These are phyloP conservation scores for Haplotaxodon microlepis DNA, from an alignment of 2,113 vertebrate species.

Conservation along the genomic window DNA sequence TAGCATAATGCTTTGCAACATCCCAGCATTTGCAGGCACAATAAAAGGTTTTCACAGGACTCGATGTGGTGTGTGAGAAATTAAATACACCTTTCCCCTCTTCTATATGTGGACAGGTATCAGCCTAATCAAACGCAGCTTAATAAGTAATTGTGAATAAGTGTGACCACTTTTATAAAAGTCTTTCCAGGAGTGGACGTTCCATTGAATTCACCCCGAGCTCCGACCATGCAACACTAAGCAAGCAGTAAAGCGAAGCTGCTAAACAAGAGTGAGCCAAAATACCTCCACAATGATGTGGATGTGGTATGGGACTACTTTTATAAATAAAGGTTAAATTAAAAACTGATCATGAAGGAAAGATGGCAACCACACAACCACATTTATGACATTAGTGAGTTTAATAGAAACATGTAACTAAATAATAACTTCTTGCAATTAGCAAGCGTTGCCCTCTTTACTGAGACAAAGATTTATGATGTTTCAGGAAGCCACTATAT, in stretches of 20 bases:
- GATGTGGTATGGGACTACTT: not conserved
- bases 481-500: not conserved
- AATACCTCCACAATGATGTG: not conserved
- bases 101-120: not conserved
- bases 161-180: fast-evolving
- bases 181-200: not conserved
- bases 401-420: not conserved
- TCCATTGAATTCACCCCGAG: not conserved
- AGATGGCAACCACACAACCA: not conserved
- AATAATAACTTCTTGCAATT: not conserved
- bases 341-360: not conserved
- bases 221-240: not conserved
- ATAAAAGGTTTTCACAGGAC: not conserved
- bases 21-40: fast-evolving
- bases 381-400: not conserved
- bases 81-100: not conserved
- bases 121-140: not conserved
- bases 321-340: not conserved
- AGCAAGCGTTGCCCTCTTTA: fast-evolving
- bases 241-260: not conserved
- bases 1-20: not conserved
- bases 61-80: not conserved
- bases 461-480: fast-evolving
- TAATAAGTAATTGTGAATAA: not conserved
- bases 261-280: not conserved